These are phyloP conservation scores for Laspeyria flexula DNA, from an alignment of 2,888 invertebrate species.

Conservation along the genomic window DNA sequence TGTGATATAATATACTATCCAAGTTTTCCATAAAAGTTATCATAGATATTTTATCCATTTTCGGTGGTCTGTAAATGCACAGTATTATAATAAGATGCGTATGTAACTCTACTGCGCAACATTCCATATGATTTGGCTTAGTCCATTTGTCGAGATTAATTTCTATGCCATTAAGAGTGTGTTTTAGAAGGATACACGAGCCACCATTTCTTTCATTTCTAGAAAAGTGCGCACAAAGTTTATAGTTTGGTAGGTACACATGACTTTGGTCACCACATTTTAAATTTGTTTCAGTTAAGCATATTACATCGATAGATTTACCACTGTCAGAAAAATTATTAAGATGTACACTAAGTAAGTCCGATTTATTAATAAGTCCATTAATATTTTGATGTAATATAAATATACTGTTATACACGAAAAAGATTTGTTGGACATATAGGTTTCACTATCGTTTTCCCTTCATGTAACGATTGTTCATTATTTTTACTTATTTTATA, in stretches of 20 bases:
- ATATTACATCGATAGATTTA: background rate
- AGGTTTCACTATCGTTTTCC: too few species aligned
- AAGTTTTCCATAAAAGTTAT: slow-evolving; percentile 1
- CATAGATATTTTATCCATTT: background rate
- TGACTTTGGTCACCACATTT: background rate
- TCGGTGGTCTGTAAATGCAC: slow-evolving; percentile 5
- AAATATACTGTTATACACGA: background rate
- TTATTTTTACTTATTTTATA: too few species aligned
- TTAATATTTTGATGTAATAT: background rate
- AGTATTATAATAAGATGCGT: background rate
- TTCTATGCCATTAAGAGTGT: background rate
- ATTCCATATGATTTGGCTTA: background rate
- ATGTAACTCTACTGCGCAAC: slow-evolving; percentile 2
- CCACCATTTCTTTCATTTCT: slow-evolving; percentile 2
- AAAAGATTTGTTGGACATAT: background rate
- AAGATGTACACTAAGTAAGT: background rate
- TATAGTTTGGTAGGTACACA: background rate
- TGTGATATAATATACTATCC: background rate
- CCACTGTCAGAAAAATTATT: background rate
- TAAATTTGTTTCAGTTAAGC: background rate
- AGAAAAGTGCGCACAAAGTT: background rate
- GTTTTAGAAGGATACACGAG: background rate
- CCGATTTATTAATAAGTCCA: background rate
- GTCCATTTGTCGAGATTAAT: background rate
- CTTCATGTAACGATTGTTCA: too few species aligned